Percentiles rank a stretch among this genome's conserved stretches.
Evolutionary conservation across 2,797 vertebrate species (phyloP).

Genomic region (Atherinosoma microstoma): DNA sequence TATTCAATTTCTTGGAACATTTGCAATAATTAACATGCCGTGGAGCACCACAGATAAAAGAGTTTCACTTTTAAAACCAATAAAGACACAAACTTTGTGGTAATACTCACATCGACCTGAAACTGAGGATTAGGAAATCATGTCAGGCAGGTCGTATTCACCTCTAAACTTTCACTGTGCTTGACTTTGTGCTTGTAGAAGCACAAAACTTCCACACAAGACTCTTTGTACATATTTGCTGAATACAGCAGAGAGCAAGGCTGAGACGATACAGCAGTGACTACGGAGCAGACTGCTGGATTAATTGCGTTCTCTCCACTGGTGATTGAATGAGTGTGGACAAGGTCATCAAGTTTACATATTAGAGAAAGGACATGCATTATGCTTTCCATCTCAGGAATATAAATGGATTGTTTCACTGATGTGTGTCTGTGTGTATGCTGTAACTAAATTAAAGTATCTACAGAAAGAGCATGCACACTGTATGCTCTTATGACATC

Average conservation of each 20-base stretch:
- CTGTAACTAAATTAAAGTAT: constrained; percentile 25
- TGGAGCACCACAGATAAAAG: neutral
- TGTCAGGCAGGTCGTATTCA: constrained; percentile 38
- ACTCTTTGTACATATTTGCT: constrained; percentile 70
- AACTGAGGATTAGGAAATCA: constrained; percentile 24
- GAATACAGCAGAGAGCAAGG: constrained; percentile 61
- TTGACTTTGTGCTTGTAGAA: constrained; percentile 59
- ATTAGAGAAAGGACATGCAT: constrained; percentile 56
- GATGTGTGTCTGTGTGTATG: constrained; percentile 25
- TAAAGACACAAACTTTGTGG: neutral
- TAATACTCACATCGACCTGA: neutral
- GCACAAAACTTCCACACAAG: constrained; percentile 54
- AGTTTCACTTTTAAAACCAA: constrained; percentile 2
- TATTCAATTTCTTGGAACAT: neutral
- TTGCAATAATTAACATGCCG: constrained; percentile 9
- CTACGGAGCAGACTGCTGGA: constrained; percentile 43
- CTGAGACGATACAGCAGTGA: constrained; percentile 48
- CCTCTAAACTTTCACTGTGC: constrained; percentile 45
- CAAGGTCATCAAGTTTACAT: constrained; percentile 67
- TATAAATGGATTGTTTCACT: constrained; percentile 35
- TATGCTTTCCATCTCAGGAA: constrained; percentile 48
- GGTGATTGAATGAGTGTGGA: constrained; percentile 68
- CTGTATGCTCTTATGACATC: constrained; percentile 40
- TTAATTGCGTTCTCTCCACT: constrained; percentile 61
- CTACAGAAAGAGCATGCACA: constrained; percentile 26